Conservation (phyloP, 2,113 vertebrate species). For the Mesoclemmys tuberculata region DNA sequence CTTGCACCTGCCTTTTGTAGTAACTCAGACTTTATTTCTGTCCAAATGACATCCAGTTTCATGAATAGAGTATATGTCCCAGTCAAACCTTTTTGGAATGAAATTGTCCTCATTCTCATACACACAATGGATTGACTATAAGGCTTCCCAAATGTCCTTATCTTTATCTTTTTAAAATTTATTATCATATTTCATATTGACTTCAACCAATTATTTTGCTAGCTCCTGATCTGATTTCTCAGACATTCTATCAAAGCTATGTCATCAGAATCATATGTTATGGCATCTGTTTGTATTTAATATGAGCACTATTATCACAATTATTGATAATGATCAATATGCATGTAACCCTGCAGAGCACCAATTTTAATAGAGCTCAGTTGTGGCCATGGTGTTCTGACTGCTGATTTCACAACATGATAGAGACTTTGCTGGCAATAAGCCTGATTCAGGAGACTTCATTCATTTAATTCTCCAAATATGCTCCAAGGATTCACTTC, state of each 20-base stretch:
- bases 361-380: not conserved
- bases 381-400: not conserved
- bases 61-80: not conserved
- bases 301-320: not conserved
- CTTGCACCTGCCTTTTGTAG: not conserved
- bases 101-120: rapidly evolving
- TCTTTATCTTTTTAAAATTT: not conserved
- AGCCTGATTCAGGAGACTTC: not conserved
- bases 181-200: not conserved
- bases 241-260: not conserved
- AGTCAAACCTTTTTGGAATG: rapidly evolving
- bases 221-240: not conserved
- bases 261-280: not conserved
- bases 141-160: not conserved
- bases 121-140: not conserved
- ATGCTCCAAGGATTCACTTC: not conserved
- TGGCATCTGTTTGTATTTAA: not conserved
- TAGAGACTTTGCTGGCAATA: not conserved
- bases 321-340: not conserved
- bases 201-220: not conserved
- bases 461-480: not conserved
- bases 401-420: not conserved
- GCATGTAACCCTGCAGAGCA: not conserved
- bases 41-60: not conserved
- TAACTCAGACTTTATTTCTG: not conserved